These are phyloP conservation scores for Cephus pygmeus DNA, from an alignment of 2,888 invertebrate genomes.

Conservation along the genomic window DNA sequence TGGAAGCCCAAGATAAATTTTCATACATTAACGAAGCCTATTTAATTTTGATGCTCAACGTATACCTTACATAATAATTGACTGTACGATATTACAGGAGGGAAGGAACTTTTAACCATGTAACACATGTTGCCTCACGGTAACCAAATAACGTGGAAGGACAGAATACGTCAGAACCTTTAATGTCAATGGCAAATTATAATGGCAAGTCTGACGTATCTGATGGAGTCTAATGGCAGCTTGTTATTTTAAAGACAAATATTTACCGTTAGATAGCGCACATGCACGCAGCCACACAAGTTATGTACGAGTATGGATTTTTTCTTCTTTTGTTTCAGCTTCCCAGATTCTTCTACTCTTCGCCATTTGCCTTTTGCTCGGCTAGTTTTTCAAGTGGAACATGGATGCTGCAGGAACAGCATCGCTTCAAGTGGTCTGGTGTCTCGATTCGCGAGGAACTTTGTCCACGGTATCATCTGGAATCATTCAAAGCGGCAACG, in stretches of 20 bases:
- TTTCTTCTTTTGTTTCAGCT: constrained; percentile 3
- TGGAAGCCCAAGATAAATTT: not conserved
- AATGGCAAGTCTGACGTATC: not conserved
- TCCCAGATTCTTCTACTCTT: constrained; percentile 22
- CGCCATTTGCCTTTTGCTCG: constrained; percentile 23
- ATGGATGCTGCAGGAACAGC: not conserved
- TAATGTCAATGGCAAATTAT: not conserved
- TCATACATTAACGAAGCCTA: not conserved
- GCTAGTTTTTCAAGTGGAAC: constrained; percentile 15
- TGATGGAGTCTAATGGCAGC: not conserved
- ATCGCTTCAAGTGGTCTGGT: constrained; percentile 11
- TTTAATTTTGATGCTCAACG: not conserved
- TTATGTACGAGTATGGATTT: not conserved
- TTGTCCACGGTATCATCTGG: constrained; percentile 28
- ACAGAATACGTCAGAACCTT: not conserved
- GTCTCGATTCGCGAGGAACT: constrained; percentile 45
- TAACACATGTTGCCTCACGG: not conserved
- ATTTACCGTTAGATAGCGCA: not conserved
- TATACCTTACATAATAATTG: no score
- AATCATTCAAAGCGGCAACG: not conserved
- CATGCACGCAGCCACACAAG: not conserved
- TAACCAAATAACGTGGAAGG: not conserved
- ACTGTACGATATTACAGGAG: no score
- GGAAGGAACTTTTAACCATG: not conserved
- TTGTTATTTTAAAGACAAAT: not conserved